Base-by-base conservation (phyloP, 1,140 invertebrate genomes). In the Aricia agestis region DNA sequence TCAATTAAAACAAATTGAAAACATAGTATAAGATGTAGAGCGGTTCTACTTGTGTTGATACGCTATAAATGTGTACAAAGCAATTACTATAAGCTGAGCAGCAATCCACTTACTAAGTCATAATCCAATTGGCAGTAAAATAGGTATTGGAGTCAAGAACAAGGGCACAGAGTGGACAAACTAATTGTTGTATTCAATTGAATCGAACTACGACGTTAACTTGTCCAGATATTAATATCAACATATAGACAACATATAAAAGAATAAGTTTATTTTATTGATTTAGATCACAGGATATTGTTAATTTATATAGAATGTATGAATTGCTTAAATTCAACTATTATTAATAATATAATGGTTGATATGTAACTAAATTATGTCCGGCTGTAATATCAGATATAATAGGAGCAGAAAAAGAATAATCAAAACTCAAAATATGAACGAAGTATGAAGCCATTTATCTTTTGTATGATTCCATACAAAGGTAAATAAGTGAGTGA, bases 51-150 rank as follows among this genome's bases (percentile, higher is more conserved):
- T 13, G 45, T 52, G 13, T 52, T 52, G 45, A 52, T 52, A 52
- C 45, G 45, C 6, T 15, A 42, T 42, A 42, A 52, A 13, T 15
- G 45, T 52, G 45, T 52, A 52, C 45, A 52, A 52, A 52, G 45
- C 45, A 52, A 52, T 52, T 52, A 52, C 45, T 52, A 52, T 52
- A 52, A 52, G 45, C 45, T 52, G 45, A 52, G 45, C 45, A 52
- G 45, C 45, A 52, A 52, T 52, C 45, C 45, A 52, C 45, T 52
- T 52, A 52, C 45, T 9, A 52, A 52, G 45, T 52, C 45, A 52
- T 52, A 52, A 52, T 52, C 45, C 45, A 52, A 52, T 52, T 52
- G 45, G 45, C 7, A 10, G 45, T 52, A 52, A 52, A 52, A 15
- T 52, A 52, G 45, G 45, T 52, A 52, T 52, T 52, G 45, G 45